Percentiles rank a stretch among this genome's conserved stretches.
These are phyloP conservation scores for Neoniphon sammara DNA, from an alignment of 2,797 vertebrate species.

Conservation along the genomic window DNA sequence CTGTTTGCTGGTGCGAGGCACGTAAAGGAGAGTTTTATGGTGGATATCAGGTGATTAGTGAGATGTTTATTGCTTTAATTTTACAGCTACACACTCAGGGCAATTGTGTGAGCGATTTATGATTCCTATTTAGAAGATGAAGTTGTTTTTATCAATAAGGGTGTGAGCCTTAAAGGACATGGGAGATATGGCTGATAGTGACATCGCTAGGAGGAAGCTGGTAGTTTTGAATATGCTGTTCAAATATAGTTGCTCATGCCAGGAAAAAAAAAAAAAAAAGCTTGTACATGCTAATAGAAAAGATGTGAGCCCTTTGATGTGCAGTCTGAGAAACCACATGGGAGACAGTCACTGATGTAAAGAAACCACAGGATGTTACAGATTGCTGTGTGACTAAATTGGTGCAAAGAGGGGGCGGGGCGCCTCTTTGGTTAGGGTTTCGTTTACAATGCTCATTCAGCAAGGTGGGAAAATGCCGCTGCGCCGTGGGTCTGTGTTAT, in stretches of 20 bases:
- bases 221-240: background rate
- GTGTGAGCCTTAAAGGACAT: background rate
- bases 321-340: background rate
- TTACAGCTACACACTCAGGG: background rate
- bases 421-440: no score
- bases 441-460: background rate
- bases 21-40: background rate
- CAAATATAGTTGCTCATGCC: background rate
- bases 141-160: background rate
- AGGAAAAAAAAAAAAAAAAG: background rate
- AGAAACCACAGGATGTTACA: background rate
- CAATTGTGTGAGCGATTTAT: background rate
- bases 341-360: background rate
- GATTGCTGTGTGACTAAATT: no score
- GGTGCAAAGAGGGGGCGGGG: no score
- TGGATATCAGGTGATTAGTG: background rate
- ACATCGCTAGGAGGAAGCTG: no score
- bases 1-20: background rate
- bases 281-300: background rate
- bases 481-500: constrained; percentile 12
- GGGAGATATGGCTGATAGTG: background rate
- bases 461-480: constrained; percentile 15
- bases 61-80: background rate
- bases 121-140: constrained; percentile 1
- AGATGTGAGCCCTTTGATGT: background rate